Evolutionary conservation across 2,888 invertebrate species (phyloP), one percentile per base, ranked within the genome.

Genomic region (Choristoneura rosaceana): DNA sequence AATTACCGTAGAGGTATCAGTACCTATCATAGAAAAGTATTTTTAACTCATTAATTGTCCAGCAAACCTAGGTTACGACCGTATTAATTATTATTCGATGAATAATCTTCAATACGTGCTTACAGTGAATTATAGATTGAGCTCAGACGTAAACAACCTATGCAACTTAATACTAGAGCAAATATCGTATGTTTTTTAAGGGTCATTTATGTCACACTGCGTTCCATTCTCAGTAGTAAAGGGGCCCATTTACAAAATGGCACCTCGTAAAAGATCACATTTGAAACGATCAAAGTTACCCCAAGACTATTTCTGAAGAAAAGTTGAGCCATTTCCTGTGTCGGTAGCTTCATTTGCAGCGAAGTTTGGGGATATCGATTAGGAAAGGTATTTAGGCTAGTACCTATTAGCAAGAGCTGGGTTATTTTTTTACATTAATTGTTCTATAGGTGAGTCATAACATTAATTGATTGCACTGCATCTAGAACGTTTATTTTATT

Each of bases 261-360:
- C 71, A 71, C 71, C 71, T 68, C 71, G 67, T 71, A 68, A 71
- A 71, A 71, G 68, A 71, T 71, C 71, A 68, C 68, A 71, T 71
- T 71, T 63, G 71, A 71, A 68, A 71, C 71, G 68, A 67, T 67
- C 67, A 68, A 71, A 71, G 68, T 71, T 71, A 47, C 45, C 61
- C 63, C 10, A 67, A 68, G 71, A 71, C 71, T 71, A 71, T 71
- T 71, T 68, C 67, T 63, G 50, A 68, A 59, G 67, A 71, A 71
- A 71, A 71, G 67, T 71, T 71, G 63, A 55, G 25, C 62, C 71
- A 71, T 71, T 71, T 63, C 71, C 68, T 68, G 58, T 61, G 66
- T 58, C 25, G 67, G 67, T 71, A 47, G 67, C 71, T 68, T 71
- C 62, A 71, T 68, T 71, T 68, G 67, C 68, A 67, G 62, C 58